A percentile compares a stretch with the other conserved stretches of the same genome.
Evolutionary conservation across 2,113 vertebrate species (phyloP).

Genomic region (Noturus placidus): DNA sequence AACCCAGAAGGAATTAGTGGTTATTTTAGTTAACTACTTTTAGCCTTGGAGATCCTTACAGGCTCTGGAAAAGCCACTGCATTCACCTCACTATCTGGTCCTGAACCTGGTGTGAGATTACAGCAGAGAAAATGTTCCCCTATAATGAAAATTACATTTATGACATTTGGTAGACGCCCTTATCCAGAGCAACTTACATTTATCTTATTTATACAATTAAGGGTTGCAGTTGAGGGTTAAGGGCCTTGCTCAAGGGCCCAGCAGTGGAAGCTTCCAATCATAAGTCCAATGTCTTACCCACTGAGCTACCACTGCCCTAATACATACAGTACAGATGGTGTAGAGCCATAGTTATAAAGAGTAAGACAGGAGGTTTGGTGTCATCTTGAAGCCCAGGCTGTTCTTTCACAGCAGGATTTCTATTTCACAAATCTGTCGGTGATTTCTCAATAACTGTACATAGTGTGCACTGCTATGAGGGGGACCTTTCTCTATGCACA

Average conservation of each 20-base stretch:
- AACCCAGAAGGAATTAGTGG: too few relatives aligned
- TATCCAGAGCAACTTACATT: too few relatives aligned
- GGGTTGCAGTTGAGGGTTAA: too few relatives aligned
- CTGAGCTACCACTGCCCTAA: too few relatives aligned
- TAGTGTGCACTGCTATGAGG: constrained; percentile 23
- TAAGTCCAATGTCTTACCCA: too few relatives aligned
- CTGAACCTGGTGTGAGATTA: not conserved
- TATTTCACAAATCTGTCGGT: constrained; percentile 23
- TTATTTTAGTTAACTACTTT: not conserved
- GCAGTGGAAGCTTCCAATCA: too few relatives aligned
- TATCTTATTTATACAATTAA: too few relatives aligned
- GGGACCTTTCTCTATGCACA: constrained; percentile 9
- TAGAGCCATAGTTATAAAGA: constrained; percentile 8
- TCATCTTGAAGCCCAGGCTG: constrained; percentile 28
- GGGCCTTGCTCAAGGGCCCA: too few relatives aligned
- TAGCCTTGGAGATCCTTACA: not conserved
- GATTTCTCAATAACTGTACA: constrained; percentile 27
- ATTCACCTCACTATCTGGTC: not conserved
- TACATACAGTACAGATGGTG: not conserved
- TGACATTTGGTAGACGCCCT: too few relatives aligned
- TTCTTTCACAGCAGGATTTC: constrained; percentile 31
- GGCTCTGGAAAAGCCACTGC: not conserved
- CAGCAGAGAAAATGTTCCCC: too few relatives aligned
- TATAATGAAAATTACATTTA: too few relatives aligned
- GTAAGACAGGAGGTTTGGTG: not conserved